Evolutionary conservation across 2,888 invertebrate genomes (phyloP), one percentile per base, ranked within the genome.

Genomic region (Torymus auratus): DNA sequence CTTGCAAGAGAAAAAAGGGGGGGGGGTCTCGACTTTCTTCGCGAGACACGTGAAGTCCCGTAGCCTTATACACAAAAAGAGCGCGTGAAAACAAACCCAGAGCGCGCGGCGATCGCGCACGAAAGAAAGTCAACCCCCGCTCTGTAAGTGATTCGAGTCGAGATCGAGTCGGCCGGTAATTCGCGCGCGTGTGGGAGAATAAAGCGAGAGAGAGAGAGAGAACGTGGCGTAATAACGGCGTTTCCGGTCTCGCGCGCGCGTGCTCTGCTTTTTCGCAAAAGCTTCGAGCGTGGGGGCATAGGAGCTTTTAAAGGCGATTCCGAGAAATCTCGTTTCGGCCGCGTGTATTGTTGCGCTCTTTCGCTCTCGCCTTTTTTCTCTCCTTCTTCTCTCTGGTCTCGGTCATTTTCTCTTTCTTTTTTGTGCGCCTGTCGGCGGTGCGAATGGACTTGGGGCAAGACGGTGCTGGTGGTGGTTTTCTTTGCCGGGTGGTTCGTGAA

Each of bases 301-400:
- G 53, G 71, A 68, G 41, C 64, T 74, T 70, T 65, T 65, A 80
- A 80, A 74, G 64, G 74, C 70, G 79, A 84, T 83, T 84, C 82
- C 73, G 56, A 50, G 78, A 76, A 84, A 83, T 84, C 83, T 79
- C 70, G 76, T 72, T 82, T 82, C 60, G 82, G 73, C 55, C 56
- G 60, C 7, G 41, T 41, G 7, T 41, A 41, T 41, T 41, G 41
- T 41, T 41, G 41, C 41, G 41, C 41, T 41, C 41, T 41, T 7
- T 41, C 41, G 7, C 7, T 41, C 41, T 41, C 41, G 5, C 41
- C 41, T 41, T 41, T 41, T 10, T 41, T 41, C 41, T 7, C 28
- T 28, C 28, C 28, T 28, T 28, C 41, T 41, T 41, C 28, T 2
- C 7, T 28, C 41, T 41, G 41, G 41, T 41, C 7, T 41, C 5